These are phyloP conservation scores for Raja brachyura DNA, from an alignment of 2,113 vertebrate genomes.

Conservation along the genomic window DNA sequence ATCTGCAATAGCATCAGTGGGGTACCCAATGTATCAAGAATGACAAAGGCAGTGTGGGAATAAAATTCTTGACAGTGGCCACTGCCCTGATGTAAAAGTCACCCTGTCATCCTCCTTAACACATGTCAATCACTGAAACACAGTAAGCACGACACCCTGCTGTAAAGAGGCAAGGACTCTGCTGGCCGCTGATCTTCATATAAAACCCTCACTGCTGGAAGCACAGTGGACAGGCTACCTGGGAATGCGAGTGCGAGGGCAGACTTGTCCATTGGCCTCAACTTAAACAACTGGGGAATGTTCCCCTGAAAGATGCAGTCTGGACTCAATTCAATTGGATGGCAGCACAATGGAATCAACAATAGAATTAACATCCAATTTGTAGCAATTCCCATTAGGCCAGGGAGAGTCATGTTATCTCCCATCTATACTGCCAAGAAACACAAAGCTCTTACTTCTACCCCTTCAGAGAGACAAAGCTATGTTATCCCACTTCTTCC, in stretches of 20 bases:
- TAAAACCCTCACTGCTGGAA: slow-evolving; percentile 56
- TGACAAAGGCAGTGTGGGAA: slow-evolving; percentile 63
- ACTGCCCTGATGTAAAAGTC: slow-evolving; percentile 75
- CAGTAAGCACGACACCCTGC: slow-evolving; percentile 56
- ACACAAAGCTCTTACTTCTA: slow-evolving; percentile 52
- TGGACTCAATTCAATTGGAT: slow-evolving; percentile 45
- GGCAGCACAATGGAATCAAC: slow-evolving; percentile 50
- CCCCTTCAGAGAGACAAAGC: slow-evolving; percentile 55
- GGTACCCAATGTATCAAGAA: slow-evolving; percentile 50
- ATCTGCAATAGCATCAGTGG: slow-evolving; percentile 51
- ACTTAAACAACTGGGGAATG: slow-evolving; percentile 47
- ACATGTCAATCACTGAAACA: slow-evolving; percentile 62
- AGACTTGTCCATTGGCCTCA: slow-evolving; percentile 43
- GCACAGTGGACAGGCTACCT: slow-evolving; percentile 53
- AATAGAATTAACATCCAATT: slow-evolving; percentile 60
- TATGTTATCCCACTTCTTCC: slow-evolving; percentile 56
- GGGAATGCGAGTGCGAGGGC: slow-evolving; percentile 45
- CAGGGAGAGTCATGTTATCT: slow-evolving; percentile 52
- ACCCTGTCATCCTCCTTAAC: slow-evolving; percentile 62
- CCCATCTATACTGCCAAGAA: slow-evolving; percentile 54
- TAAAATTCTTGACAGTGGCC: slow-evolving; percentile 57
- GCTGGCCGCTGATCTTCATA: slow-evolving; percentile 49
- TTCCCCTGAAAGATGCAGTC: slow-evolving; percentile 43
- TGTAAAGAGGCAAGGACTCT: slow-evolving; percentile 46
- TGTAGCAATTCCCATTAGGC: slow-evolving; percentile 53